Conservation (phyloP, 23 tunicate genomes). For the Pegea sp. region DNA sequence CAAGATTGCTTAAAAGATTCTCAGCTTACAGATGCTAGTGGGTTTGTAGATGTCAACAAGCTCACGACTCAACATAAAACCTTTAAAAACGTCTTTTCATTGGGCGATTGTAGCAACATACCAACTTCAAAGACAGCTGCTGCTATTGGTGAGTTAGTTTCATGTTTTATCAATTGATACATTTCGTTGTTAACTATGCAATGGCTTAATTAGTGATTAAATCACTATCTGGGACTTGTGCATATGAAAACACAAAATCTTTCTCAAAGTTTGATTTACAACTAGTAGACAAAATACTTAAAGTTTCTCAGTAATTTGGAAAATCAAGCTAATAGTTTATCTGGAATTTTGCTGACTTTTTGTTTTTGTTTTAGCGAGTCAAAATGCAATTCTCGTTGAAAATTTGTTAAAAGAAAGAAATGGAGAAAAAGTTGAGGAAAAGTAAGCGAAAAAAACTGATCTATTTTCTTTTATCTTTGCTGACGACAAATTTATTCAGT, state of each 20-base stretch:
- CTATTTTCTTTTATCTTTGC: no score
- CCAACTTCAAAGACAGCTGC: slow-evolving; percentile 98
- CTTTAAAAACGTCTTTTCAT: slow-evolving; percentile 62
- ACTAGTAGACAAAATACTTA: no score
- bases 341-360: no score
- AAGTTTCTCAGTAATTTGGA: no score
- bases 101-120: slow-evolving; percentile 89
- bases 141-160: slow-evolving; percentile 56
- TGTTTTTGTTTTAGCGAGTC: no score
- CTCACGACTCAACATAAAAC: slow-evolving; percentile 47
- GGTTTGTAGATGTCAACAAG: slow-evolving; percentile 74
- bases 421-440: slow-evolving; percentile 12
- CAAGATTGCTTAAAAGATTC: slow-evolving; percentile 16
- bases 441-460: slow-evolving; percentile 11
- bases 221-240: no score
- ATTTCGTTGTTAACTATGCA: no score
- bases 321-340: no score
- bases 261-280: no score
- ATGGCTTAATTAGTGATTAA: no score
- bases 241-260: no score
- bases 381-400: slow-evolving; percentile 28
- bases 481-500: not conserved
- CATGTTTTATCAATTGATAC: no score
- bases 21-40: slow-evolving; percentile 40
- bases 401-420: slow-evolving; percentile 15